Conservation (phyloP, 1,140 invertebrate genomes). For the Anastrepha obliqua region DNA sequence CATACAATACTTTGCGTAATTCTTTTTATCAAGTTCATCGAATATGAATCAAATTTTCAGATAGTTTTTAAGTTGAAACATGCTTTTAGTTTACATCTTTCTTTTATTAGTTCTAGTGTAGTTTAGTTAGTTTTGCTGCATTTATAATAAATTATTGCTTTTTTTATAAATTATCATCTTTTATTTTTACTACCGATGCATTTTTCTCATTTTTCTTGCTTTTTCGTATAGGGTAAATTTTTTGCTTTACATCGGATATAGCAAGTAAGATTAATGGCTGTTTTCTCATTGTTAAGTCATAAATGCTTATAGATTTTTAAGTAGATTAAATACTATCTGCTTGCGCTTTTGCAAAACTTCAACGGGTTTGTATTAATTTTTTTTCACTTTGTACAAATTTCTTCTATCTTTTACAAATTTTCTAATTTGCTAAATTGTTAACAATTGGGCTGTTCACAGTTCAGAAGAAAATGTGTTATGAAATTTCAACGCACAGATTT, state of each 20-base stretch:
- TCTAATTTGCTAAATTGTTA: conserved; percentile 45
- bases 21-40: not conserved
- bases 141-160: conserved; percentile 43
- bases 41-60: conserved; percentile 22
- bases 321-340: conserved; percentile 36
- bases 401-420: conserved; percentile 36
- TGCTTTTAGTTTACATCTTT: conserved; percentile 3
- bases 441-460: not conserved
- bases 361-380: conserved; percentile 6
- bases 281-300: conserved; percentile 39
- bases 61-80: conserved; percentile 47
- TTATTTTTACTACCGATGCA: not conserved
- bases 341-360: conserved; percentile 28
- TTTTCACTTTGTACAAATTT: conserved; percentile 46
- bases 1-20: not conserved
- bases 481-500: too few relatives aligned
- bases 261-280: conserved; percentile 9
- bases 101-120: not conserved
- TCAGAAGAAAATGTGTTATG: too few relatives aligned
- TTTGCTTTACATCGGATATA: not conserved
- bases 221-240: not conserved
- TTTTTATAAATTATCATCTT: conserved; percentile 15
- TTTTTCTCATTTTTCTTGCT: not conserved
- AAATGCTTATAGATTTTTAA: conserved; percentile 42
- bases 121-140: conserved; percentile 25